Evolutionary conservation across 2,797 vertebrate genomes (phyloP), one percentile per base, ranked within the genome.

Genomic region (Bucorvus abyssinicus): DNA sequence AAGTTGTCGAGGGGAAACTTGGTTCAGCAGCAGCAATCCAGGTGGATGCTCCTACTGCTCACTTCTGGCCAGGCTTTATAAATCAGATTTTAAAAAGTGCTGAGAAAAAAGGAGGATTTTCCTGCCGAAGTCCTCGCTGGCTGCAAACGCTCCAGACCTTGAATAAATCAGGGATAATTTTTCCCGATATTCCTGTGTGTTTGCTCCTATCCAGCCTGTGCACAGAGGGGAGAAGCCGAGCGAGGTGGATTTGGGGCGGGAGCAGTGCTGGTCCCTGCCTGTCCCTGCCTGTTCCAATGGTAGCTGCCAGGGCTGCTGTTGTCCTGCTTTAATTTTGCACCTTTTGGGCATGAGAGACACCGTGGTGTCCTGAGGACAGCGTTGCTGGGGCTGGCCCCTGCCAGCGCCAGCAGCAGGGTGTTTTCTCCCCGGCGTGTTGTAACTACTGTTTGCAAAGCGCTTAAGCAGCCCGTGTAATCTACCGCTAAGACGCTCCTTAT

Each of bases 371-470:
- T 92, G 44, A 76, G 64, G 76, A 90, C 70, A 59, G 57, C 1
- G 2, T 36, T 2, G 3, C 56, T 44, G 50, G 38, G 44, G 38
- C 83, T 77, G 42, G 42, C 40, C 38, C 68, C 60, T 56, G 73
- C 23, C 81, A 53, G 40, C 56, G 73, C 23, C 81, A 53, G 40
- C 56, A 81, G 87, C n/a, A 27, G 44, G 52, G 52, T 94, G 60
- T 24, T 90, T 96, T 84, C 60, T 93, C 79, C 79, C 14, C 84
- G 71, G 27, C n/a, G 9, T 84, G 82, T 76, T 96, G 84, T 96
- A 96, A 96, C 86, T 96, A 91, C 88, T 95, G 93, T 96, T 96
- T 94, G 95, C 95, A 94, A 95, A 97, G 96, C 24, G 7, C 95
- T 97, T 97, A 96, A 95, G 95, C 91, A 76, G 84, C 69, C 87